Conservation (phyloP, 2,797 vertebrate species). For the Pipistrellus kuhlii region DNA sequence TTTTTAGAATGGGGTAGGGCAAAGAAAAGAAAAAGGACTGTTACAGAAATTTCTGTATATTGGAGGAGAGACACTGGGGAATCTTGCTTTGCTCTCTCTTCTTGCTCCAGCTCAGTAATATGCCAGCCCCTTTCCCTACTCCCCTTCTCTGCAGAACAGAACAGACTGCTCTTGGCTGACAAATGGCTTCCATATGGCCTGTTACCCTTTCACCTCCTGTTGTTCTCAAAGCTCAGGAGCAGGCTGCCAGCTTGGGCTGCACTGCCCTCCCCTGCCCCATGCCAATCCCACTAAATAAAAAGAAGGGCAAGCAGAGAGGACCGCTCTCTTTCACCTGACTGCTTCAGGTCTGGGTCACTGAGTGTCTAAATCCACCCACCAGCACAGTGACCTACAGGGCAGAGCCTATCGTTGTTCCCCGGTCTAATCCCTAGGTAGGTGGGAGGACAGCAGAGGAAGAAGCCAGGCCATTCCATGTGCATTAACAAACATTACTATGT, state of each 20-base stretch:
- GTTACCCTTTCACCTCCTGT: constrained; percentile 55
- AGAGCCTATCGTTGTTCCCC: neutral
- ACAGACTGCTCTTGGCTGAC: neutral
- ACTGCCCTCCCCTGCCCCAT: neutral
- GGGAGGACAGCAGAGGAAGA: neutral
- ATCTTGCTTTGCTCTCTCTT: neutral
- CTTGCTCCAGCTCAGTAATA: neutral
- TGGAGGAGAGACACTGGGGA: neutral
- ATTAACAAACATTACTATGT: neutral
- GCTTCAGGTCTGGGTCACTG: neutral
- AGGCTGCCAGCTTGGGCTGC: neutral
- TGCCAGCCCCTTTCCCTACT: neutral
- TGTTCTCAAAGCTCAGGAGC: constrained; percentile 20
- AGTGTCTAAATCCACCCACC: neutral
- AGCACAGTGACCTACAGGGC: neutral
- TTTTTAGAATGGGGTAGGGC: neutral
- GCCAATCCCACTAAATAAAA: neutral
- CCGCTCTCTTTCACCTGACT: neutral
- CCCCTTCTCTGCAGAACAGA: neutral
- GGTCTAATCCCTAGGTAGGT: neutral
- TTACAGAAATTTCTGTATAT: constrained; percentile 3
- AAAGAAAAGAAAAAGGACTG: constrained; percentile 43
- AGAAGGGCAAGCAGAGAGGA: neutral
- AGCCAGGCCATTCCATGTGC: neutral
- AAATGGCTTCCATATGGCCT: constrained; percentile 43